A percentile compares a stretch with the other conserved stretches of the same genome.
Evolutionary conservation across 2,797 vertebrate species (phyloP).

Genomic region (Spea hammondii): DNA sequence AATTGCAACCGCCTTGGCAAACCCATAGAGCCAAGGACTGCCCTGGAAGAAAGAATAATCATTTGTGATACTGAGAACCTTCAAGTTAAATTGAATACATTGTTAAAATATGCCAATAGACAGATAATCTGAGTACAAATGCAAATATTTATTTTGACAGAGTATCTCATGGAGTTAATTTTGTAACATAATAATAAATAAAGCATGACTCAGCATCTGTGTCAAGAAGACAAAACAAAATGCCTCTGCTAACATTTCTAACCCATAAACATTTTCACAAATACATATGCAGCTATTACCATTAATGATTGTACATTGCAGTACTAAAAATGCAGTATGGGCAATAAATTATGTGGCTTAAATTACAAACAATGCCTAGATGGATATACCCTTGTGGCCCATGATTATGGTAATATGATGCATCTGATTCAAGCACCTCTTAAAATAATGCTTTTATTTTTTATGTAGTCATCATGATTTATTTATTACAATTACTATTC

Average conservation of each 20-base stretch:
- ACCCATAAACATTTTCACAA: constrained; percentile 29
- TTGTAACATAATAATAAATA: background rate
- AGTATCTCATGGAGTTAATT: background rate
- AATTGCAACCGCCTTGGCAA: too few species aligned
- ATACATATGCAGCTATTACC: constrained; percentile 37
- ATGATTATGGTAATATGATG: constrained; percentile 37
- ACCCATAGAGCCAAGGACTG: too few species aligned
- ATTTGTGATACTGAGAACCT: too few species aligned
- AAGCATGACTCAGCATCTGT: constrained; percentile 33
- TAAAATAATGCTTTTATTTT: constrained; percentile 31
- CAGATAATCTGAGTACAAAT: background rate
- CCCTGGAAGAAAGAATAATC: too few species aligned
- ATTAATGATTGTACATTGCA: constrained; percentile 44
- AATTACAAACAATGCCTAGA: constrained; percentile 32
- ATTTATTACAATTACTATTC: constrained; percentile 9
- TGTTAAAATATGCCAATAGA: too few species aligned
- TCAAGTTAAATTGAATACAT: too few species aligned
- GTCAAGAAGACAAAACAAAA: constrained; percentile 18
- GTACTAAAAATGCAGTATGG: constrained; percentile 33
- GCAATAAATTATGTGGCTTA: constrained; percentile 36
- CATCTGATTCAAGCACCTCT: constrained; percentile 32
- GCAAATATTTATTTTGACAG: background rate
- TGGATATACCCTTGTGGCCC: constrained; percentile 28
- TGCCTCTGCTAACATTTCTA: constrained; percentile 30
- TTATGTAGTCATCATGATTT: constrained; percentile 14